A percentile compares a stretch with the other conserved stretches of the same genome.
phyloP scores from a whole-genome alignment of 2,797 vertebrate genomes.

The Malurus splendens region DNA sequence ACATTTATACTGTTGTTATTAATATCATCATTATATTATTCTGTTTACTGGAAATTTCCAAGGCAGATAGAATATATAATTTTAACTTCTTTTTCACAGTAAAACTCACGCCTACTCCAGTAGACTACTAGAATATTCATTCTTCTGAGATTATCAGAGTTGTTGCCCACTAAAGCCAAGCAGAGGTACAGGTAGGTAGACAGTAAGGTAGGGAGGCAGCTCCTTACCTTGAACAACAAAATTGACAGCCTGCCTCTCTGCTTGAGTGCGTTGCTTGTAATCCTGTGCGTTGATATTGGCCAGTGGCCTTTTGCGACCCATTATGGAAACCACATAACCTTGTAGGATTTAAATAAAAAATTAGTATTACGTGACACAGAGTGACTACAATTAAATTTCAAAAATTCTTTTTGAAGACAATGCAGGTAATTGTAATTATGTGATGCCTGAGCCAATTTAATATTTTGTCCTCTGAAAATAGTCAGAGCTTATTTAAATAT shows the following conservation, averaged over 20 bases:
- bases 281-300: constrained; percentile 77
- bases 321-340: constrained; percentile 87
- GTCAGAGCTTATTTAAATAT: background rate
- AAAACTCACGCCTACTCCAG: background rate
- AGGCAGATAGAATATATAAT: background rate
- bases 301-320: constrained; percentile 85
- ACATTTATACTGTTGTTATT: background rate
- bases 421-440: background rate
- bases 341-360: background rate
- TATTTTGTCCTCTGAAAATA: background rate
- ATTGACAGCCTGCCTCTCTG: constrained; percentile 92
- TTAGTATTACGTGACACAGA: background rate
- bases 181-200: background rate
- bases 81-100: background rate
- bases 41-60: background rate
- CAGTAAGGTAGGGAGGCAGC: background rate
- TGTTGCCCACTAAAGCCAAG: background rate
- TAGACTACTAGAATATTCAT: background rate
- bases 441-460: background rate
- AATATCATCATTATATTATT: background rate
- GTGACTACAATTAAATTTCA: background rate
- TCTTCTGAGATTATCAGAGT: background rate
- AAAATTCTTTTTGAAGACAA: background rate
- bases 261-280: constrained; percentile 81
- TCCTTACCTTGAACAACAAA: constrained; percentile 90